phyloP scores from a whole-genome alignment of 2,797 vertebrate species.

The Gobionotothen gibberifrons region DNA sequence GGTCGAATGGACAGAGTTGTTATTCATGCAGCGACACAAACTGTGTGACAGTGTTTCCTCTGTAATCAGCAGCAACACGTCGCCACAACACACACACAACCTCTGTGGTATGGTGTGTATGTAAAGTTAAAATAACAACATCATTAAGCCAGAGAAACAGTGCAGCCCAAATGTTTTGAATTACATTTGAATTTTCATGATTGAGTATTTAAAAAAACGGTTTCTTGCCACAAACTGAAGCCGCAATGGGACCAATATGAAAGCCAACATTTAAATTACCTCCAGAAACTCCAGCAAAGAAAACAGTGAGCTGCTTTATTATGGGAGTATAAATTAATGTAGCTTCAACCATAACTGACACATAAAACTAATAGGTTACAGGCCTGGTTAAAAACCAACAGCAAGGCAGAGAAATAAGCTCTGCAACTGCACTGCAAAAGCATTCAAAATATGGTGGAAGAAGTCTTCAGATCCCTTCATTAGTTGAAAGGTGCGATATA shows the following conservation, averaged over 20 bases:
- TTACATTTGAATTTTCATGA: conserved; percentile 32
- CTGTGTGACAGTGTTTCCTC: conserved; percentile 8
- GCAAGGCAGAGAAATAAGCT: not conserved
- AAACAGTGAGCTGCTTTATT: not conserved
- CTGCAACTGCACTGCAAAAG: no score
- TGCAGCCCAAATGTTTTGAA: conserved; percentile 18
- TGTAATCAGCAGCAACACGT: conserved; percentile 18
- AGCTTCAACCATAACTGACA: conserved; percentile 5
- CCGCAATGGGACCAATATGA: not conserved
- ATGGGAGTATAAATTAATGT: not conserved
- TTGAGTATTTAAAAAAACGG: conserved; percentile 23
- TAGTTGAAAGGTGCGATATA: no score
- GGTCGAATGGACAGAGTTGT: conserved; percentile 56
- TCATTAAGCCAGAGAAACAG: conserved; percentile 6
- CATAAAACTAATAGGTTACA: not conserved
- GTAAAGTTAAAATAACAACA: conserved; percentile 28
- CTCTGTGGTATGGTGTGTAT: not conserved
- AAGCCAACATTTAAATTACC: conserved; percentile 39
- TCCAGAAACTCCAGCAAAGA: conserved; percentile 18
- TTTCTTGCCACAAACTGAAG: conserved; percentile 14
- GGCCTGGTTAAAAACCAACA: not conserved
- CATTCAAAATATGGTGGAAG: no score
- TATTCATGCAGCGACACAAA: conserved; percentile 55
- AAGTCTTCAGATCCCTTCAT: no score
- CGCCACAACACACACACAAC: conserved; percentile 1